These are phyloP conservation scores for Steinernema feltiae DNA, from an alignment of 1,140 invertebrate genomes.

Conservation along the genomic window DNA sequence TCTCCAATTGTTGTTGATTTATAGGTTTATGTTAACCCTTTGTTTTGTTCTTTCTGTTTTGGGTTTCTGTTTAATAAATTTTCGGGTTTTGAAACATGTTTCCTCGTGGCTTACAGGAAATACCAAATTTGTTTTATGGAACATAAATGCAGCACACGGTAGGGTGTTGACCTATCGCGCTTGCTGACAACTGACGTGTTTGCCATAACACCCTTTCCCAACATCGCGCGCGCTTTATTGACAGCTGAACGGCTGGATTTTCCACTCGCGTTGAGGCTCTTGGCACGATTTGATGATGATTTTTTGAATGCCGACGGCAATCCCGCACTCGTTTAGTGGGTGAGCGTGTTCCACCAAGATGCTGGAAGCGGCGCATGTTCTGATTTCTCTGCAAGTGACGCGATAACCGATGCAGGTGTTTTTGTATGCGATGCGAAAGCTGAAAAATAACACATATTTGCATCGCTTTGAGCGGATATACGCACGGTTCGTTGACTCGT, in stretches of 20 bases:
- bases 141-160: no score
- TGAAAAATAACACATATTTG: no score
- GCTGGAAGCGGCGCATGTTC: no score
- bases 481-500: no score
- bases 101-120: background rate
- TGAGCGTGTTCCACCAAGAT: no score
- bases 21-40: background rate
- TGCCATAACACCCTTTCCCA: background rate
- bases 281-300: background rate
- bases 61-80: background rate
- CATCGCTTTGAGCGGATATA: no score
- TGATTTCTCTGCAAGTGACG: no score
- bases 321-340: background rate
- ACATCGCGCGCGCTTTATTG: background rate
- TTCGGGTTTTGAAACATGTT: background rate
- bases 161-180: background rate
- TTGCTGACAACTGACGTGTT: no score
- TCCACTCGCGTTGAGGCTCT: background rate
- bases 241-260: background rate
- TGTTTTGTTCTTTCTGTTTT: background rate
- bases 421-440: no score
- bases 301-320: background rate
- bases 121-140: no score
- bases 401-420: no score
- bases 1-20: background rate